Conservation (phyloP, 2,888 invertebrate genomes). For the Graphium colonna region DNA sequence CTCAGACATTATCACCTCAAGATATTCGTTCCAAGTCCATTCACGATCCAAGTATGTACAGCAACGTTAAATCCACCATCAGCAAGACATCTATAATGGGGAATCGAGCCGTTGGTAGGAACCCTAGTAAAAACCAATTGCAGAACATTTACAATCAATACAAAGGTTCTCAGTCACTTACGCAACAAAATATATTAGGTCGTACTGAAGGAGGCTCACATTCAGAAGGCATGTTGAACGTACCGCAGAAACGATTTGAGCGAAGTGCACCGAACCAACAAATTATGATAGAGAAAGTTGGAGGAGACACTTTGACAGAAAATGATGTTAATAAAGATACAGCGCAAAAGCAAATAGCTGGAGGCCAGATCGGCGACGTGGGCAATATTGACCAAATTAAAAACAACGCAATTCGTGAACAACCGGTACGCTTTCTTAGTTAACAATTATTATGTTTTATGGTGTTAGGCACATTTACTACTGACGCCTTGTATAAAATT, state of each 20-base stretch:
- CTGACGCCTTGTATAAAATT: no score
- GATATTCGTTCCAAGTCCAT: slow-evolving; percentile 31
- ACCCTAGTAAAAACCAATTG: slow-evolving; percentile 56
- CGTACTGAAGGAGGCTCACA: slow-evolving; percentile 38
- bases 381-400: slow-evolving; percentile 36
- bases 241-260: slow-evolving; percentile 28
- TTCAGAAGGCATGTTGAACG: slow-evolving; percentile 53
- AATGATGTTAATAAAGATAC: slow-evolving; percentile 34
- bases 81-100: slow-evolving; percentile 64
- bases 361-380: slow-evolving; percentile 49
- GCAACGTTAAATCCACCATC: slow-evolving; percentile 55
- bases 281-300: slow-evolving; percentile 52
- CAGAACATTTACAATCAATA: slow-evolving; percentile 66
- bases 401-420: not conserved
- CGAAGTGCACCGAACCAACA: slow-evolving; percentile 30
- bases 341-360: slow-evolving; percentile 32
- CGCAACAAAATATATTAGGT: slow-evolving; percentile 50
- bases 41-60: slow-evolving; percentile 36
- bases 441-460: no score
- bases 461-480: no score
- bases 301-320: slow-evolving; percentile 53
- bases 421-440: slow-evolving; percentile 4
- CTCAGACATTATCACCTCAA: slow-evolving; percentile 61
- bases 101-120: slow-evolving; percentile 41
- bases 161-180: slow-evolving; percentile 62